phyloP scores from a whole-genome alignment of 2,797 vertebrate species.

The Buceros bicornis region DNA sequence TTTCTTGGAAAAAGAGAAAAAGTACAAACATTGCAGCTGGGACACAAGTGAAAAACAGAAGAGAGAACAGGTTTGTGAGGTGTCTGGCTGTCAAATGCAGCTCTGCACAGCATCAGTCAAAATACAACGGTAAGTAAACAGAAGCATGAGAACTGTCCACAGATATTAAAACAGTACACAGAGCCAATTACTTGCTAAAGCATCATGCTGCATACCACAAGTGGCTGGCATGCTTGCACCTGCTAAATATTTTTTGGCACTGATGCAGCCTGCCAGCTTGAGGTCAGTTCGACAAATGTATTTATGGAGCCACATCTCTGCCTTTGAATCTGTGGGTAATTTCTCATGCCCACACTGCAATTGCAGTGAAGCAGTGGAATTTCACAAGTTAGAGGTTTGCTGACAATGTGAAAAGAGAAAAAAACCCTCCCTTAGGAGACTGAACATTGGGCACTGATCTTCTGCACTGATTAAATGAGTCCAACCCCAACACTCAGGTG shows the following conservation, averaged over 20 bases:
- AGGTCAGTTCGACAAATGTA: conserved; percentile 49
- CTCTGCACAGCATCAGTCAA: conserved; percentile 8
- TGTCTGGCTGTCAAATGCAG: background rate
- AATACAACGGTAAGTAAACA: conserved; percentile 12
- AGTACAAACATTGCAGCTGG: background rate
- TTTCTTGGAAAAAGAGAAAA: background rate
- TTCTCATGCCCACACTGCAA: background rate
- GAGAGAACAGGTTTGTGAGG: background rate
- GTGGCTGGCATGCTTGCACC: conserved; percentile 62
- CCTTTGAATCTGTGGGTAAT: background rate
- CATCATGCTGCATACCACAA: conserved; percentile 47
- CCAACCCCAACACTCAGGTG: background rate
- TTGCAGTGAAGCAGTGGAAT: background rate
- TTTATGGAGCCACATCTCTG: conserved; percentile 40
- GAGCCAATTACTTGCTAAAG: conserved; percentile 34
- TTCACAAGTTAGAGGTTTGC: background rate
- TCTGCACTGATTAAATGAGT: background rate
- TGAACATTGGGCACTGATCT: background rate
- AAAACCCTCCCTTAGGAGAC: background rate
- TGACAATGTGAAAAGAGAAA: background rate
- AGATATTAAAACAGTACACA: conserved; percentile 14
- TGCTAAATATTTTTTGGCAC: conserved; percentile 65
- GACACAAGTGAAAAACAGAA: background rate
- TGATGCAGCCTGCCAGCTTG: conserved; percentile 20
- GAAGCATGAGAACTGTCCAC: conserved; percentile 2